Evolutionary conservation across 2,888 invertebrate species (phyloP), one percentile per base, ranked within the genome.

Genomic region (Abrostola triplasia): DNA sequence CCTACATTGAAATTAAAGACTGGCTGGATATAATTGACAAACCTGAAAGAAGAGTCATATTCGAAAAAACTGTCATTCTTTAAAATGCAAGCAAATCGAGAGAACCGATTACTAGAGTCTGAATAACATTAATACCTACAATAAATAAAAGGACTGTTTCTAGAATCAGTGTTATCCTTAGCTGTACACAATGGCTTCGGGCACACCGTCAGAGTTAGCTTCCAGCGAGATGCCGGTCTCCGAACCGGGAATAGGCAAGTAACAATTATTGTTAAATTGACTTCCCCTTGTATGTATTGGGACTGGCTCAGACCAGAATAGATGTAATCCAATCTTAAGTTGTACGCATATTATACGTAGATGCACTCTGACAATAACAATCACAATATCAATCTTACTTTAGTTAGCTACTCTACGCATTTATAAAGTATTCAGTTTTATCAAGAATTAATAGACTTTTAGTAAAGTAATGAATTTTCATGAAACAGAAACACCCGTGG

Each of bases 141-240:
- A 40, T 53, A 41, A 42, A 56, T 72, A 68, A 65, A 82, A 86
- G 87, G 88, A 85, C 90, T 90, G 90, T 90, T 90, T 88, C 85
- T 81, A 73, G 35, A 62, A 70, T 69, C 65, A 71, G 58, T 36
- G 41, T 64, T 44, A 48, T 56, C 64, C 35, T n/a, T 48, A 67
- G 65, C 36, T 56, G 42, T 61, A 42, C 72, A 85, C 59, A 52
- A 90, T 91, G 91, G 78, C 77, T 35, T 75, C 86, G 35, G 77
- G 49, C 7, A 65, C 80, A 7, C 60, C 83, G 1, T 80, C 86
- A 35, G 84, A 86, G 40, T 61, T 70, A 41, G 84, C 80, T 50
- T 62, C 76, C 1, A 85, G 82, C 57, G 88, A 85, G 66, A 63
- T 82, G 76, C 79, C 83, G 5, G 63, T 61, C 24, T 81, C 84